phyloP scores from a whole-genome alignment of 1,140 invertebrate genomes.

The Chironomus striatipennis region DNA sequence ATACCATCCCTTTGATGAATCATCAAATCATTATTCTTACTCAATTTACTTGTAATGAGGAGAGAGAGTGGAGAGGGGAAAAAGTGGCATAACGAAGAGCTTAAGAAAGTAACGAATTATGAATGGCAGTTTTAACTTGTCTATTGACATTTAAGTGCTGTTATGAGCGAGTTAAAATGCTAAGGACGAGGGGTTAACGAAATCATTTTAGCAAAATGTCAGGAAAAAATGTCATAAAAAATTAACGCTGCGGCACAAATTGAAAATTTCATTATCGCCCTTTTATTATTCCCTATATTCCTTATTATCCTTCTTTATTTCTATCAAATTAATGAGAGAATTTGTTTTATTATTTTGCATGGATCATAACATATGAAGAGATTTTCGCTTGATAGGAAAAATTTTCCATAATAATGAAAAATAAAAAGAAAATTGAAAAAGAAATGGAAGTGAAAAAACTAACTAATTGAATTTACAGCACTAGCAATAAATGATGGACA shows the following conservation, averaged over 20 bases:
- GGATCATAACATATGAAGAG: too few relatives aligned
- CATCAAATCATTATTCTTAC: slow-evolving; percentile 2
- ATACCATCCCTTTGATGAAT: background rate
- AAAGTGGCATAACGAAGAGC: background rate
- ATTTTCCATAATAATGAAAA: too few relatives aligned
- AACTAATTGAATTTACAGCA: background rate
- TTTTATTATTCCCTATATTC: too few relatives aligned
- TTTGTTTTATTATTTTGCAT: too few relatives aligned
- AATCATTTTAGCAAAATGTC: slow-evolving; percentile 11
- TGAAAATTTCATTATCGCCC: background rate
- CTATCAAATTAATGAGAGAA: too few relatives aligned
- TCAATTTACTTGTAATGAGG: background rate
- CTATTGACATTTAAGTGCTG: background rate
- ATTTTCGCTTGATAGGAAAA: too few relatives aligned
- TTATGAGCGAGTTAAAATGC: background rate
- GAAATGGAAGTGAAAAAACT: too few relatives aligned
- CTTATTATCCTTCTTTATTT: too few relatives aligned
- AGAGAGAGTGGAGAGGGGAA: background rate
- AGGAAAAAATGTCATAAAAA: background rate
- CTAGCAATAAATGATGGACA: background rate
- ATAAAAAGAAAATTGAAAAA: too few relatives aligned
- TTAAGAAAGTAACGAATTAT: too few relatives aligned
- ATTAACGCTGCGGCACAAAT: background rate
- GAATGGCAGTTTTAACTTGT: too few relatives aligned
- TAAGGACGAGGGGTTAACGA: background rate